These are phyloP conservation scores for Myathropa florea DNA, from an alignment of 2,888 invertebrate genomes.

Conservation along the genomic window DNA sequence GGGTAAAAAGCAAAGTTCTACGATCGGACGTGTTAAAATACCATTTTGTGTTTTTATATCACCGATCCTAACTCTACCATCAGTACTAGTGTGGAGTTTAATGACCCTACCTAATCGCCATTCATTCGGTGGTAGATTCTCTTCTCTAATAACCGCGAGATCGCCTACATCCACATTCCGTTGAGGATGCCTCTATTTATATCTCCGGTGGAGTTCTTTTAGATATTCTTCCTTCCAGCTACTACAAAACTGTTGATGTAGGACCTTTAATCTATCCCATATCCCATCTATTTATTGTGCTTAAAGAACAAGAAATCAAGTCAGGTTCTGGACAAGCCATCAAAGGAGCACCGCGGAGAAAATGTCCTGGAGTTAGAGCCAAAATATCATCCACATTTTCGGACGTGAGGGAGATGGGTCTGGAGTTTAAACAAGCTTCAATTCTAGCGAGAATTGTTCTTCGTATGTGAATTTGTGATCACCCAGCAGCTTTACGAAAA, in stretches of 20 bases:
- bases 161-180: constrained; percentile 10
- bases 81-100: neutral
- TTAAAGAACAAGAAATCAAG: neutral
- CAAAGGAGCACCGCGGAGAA: constrained; percentile 1
- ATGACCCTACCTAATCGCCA: constrained; percentile 27
- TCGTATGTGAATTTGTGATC: constrained; percentile 26
- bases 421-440: constrained; percentile 29
- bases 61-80: constrained; percentile 3
- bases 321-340: constrained; percentile 12
- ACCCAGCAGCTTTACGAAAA: constrained; percentile 7
- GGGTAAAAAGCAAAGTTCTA: neutral
- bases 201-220: constrained; percentile 43
- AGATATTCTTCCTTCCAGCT: constrained; percentile 62
- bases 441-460: constrained; percentile 27
- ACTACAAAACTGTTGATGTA: constrained; percentile 49
- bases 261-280: constrained; percentile 5
- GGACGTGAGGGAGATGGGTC: constrained; percentile 14
- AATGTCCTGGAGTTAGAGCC: constrained; percentile 15
- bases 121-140: too few species aligned
- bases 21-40: neutral
- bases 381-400: constrained; percentile 4
- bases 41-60: constrained; percentile 66
- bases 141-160: constrained; percentile 9
- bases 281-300: constrained; percentile 15
- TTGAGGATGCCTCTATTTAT: constrained; percentile 35